Conservation (phyloP, 2,797 vertebrate genomes). For the Danio tinwini region DNA sequence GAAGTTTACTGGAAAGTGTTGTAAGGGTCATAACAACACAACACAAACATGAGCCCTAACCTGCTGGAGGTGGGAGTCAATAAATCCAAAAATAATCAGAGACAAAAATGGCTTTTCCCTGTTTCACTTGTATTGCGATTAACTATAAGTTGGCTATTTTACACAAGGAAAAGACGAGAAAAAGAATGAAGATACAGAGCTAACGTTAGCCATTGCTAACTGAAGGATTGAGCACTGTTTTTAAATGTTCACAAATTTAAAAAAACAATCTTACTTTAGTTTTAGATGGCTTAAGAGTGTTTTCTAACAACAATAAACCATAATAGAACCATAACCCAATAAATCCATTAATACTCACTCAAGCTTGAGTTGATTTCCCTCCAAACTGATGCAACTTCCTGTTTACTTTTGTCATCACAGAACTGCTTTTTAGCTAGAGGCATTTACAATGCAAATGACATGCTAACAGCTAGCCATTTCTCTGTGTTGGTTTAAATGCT, state of each 20-base stretch:
- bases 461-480: too few species aligned
- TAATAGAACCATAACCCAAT: background rate
- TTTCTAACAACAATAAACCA: background rate
- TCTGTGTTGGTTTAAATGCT: too few species aligned
- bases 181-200: background rate
- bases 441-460: too few species aligned
- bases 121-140: background rate
- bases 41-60: background rate
- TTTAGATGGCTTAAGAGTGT: background rate
- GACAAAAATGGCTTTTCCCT: background rate
- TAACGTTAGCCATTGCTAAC: background rate
- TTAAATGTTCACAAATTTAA: background rate
- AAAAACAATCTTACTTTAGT: background rate
- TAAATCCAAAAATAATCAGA: background rate
- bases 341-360: background rate
- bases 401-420: background rate
- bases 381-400: constrained; percentile 26
- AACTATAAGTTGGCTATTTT: constrained; percentile 2
- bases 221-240: background rate
- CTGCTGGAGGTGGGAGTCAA: background rate
- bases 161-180: background rate
- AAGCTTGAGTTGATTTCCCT: background rate
- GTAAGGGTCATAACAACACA: background rate
- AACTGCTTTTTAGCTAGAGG: background rate
- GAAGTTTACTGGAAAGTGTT: too few species aligned